Evolutionary conservation across 2,888 invertebrate species (phyloP).

Genomic region (Hymenopus coronatus): DNA sequence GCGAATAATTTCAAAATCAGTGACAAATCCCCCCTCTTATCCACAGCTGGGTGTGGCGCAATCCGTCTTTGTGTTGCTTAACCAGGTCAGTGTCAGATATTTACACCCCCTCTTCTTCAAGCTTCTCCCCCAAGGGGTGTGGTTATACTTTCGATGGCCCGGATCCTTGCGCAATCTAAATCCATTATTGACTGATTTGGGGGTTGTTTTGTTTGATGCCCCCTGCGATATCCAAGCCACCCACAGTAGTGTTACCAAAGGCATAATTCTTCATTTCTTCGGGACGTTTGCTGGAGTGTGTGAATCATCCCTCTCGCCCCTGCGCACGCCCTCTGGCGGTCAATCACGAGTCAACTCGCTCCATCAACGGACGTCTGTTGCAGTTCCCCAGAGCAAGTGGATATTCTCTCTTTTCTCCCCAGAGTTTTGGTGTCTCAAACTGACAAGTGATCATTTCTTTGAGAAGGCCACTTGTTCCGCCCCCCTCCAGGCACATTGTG

Average conservation of each 20-base stretch:
- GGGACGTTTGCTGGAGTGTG: not conserved
- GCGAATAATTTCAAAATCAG: not conserved
- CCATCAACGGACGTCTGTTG: not conserved
- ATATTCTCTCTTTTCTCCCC: not conserved
- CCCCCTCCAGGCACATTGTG: not conserved
- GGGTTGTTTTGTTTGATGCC: conserved; percentile 8
- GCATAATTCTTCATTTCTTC: conserved; percentile 12
- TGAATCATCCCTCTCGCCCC: conserved; percentile 17
- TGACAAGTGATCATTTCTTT: not conserved
- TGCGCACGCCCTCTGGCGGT: conserved; percentile 15
- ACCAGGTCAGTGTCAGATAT: not conserved
- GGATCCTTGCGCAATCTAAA: conserved; percentile 7
- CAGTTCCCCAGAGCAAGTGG: not conserved
- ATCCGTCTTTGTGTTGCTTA: not conserved
- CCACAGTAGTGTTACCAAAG: not conserved
- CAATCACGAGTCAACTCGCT: conserved; percentile 12
- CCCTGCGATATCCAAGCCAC: not conserved
- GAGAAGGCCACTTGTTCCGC: not conserved
- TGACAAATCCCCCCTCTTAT: not conserved
- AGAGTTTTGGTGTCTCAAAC: not conserved
- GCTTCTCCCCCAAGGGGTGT: not conserved
- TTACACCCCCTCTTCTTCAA: not conserved
- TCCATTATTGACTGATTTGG: conserved; percentile 21
- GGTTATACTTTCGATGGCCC: conserved; percentile 13
- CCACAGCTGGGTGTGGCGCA: not conserved